A percentile compares a stretch with the other conserved stretches of the same genome.
Evolutionary conservation across 1,140 invertebrate genomes (phyloP).

Genomic region (Prorops nasuta): DNA sequence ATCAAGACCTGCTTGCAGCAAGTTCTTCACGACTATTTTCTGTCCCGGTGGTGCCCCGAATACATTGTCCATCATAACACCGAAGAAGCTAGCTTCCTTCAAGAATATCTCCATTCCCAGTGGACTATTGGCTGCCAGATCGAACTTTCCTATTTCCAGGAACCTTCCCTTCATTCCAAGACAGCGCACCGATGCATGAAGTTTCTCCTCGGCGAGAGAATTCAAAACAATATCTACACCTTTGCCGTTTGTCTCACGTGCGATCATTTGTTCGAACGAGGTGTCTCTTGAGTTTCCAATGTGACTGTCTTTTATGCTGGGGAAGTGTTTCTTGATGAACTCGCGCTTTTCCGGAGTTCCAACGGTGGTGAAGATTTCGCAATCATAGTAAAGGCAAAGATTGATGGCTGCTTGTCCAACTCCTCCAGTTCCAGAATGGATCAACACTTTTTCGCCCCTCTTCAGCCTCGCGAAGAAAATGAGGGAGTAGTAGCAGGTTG

Average conservation of each 20-base stretch:
- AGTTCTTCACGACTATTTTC: constrained; percentile 29
- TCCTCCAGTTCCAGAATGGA: constrained; percentile 76
- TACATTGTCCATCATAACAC: constrained; percentile 68
- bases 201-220: constrained; percentile 75
- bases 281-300: constrained; percentile 73
- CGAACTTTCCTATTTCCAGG: constrained; percentile 78
- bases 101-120: constrained; percentile 75
- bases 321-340: constrained; percentile 67
- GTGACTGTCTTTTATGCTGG: constrained; percentile 64
- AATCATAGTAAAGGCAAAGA: constrained; percentile 64
- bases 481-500: constrained; percentile 82
- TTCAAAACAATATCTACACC: constrained; percentile 80
- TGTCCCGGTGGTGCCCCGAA: constrained; percentile 49
- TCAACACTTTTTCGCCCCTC: constrained; percentile 66
- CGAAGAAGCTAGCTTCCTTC: constrained; percentile 79
- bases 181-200: constrained; percentile 76
- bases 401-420: constrained; percentile 79
- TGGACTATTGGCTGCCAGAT: constrained; percentile 65
- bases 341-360: constrained; percentile 69
- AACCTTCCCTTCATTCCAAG: constrained; percentile 68
- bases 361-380: constrained; percentile 71
- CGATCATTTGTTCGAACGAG: constrained; percentile 71
- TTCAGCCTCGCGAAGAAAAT: constrained; percentile 58
- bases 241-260: constrained; percentile 59
- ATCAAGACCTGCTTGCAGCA: constrained; percentile 57